Conservation (phyloP, 2,888 invertebrate genomes). For the Drosophila multiciliata region DNA sequence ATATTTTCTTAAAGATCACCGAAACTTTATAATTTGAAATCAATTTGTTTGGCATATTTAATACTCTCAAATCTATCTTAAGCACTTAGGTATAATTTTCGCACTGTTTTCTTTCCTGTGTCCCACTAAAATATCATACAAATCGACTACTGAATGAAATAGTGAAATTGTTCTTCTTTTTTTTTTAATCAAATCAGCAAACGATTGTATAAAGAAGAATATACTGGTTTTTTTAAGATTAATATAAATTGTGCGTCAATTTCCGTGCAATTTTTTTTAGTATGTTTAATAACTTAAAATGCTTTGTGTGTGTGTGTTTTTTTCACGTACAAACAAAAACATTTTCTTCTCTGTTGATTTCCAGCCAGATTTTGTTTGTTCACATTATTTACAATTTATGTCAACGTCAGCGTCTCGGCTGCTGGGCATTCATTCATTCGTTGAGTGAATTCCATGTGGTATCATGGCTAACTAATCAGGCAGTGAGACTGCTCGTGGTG, state of each 20-base stretch:
- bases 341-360: constrained; percentile 35
- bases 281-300: constrained; percentile 1
- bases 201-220: not conserved
- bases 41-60: not conserved
- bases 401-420: constrained; percentile 41
- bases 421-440: constrained; percentile 33
- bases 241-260: not conserved
- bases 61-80: not conserved
- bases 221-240: not conserved
- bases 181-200: not conserved
- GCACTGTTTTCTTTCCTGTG: not conserved
- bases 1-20: too few relatives aligned
- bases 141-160: not conserved
- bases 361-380: constrained; percentile 58
- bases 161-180: not conserved
- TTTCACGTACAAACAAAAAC: constrained; percentile 1
- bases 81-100: not conserved
- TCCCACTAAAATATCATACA: not conserved
- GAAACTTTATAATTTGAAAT: not conserved
- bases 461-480: constrained; percentile 17
- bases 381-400: constrained; percentile 70
- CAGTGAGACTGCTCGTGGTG: not conserved
- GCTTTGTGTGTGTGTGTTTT: not conserved
- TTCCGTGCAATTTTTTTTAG: not conserved
- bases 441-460: constrained; percentile 41